Conservation (phyloP, 2,113 vertebrate species). For the Nerophis lumbriciformis region DNA sequence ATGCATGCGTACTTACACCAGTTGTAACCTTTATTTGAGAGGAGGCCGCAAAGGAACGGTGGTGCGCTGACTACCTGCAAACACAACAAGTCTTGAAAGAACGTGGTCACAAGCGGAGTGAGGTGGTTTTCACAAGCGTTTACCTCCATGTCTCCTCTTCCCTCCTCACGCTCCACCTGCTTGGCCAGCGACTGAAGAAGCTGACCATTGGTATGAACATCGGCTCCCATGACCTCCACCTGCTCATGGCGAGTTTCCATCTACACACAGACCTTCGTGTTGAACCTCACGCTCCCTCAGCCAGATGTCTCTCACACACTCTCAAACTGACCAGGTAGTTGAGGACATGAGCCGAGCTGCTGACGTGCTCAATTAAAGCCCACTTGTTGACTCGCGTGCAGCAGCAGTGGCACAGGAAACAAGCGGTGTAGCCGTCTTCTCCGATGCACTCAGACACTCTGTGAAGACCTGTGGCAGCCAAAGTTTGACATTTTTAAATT, state of each 20-base stretch:
- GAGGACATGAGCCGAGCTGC: constrained; percentile 37
- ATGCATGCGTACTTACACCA: constrained; percentile 62
- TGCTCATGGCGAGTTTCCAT: constrained; percentile 45
- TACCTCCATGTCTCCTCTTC: constrained; percentile 54
- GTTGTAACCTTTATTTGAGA: constrained; percentile 57
- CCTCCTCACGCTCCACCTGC: constrained; percentile 44
- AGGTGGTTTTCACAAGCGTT: too few species aligned
- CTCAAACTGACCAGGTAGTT: constrained; percentile 58
- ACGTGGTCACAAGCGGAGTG: not conserved
- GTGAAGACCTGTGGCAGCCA: constrained; percentile 48
- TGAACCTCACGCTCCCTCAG: not conserved
- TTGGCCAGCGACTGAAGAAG: constrained; percentile 38
- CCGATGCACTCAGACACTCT: constrained; percentile 50
- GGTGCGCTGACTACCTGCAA: constrained; percentile 54
- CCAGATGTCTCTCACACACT: not conserved
- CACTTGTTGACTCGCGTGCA: constrained; percentile 38
- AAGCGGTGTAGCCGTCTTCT: constrained; percentile 29
- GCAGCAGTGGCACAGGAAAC: constrained; percentile 66
- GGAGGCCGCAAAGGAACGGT: constrained; percentile 42
- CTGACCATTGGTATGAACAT: not conserved
- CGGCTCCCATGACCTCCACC: not conserved
- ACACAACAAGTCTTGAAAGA: constrained; percentile 13
- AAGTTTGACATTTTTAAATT: not conserved
- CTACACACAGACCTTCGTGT: constrained; percentile 32
- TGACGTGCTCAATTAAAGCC: constrained; percentile 51